phyloP scores from a whole-genome alignment of 2,888 invertebrate genomes.

The Drosophila antonietae region DNA sequence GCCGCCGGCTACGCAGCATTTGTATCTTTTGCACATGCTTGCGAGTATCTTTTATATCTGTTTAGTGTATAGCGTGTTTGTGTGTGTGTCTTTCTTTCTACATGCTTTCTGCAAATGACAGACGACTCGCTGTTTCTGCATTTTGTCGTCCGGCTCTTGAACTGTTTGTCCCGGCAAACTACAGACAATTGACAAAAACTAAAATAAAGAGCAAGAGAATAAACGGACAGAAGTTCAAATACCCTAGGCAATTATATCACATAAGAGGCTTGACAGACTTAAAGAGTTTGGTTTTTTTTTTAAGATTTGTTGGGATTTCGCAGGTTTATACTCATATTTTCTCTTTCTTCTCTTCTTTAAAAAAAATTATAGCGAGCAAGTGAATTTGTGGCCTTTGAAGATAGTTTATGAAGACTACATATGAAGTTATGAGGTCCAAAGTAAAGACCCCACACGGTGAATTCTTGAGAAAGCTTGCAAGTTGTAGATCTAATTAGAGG shows the following conservation, averaged over 20 bases:
- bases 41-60: constrained; percentile 29
- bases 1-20: constrained; percentile 32
- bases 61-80: not conserved
- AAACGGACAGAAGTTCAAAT: constrained; percentile 23
- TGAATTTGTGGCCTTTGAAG: not conserved
- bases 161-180: constrained; percentile 54
- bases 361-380: too few species aligned
- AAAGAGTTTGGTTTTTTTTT: not conserved
- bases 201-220: constrained; percentile 1
- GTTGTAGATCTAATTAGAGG: not conserved
- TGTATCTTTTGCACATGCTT: constrained; percentile 37
- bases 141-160: constrained; percentile 68
- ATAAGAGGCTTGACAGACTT: not conserved
- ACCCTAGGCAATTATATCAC: constrained; percentile 15
- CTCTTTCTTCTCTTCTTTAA: too few species aligned
- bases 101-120: constrained; percentile 44
- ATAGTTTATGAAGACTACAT: not conserved
- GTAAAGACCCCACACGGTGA: not conserved
- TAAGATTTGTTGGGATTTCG: too few species aligned
- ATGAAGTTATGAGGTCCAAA: not conserved
- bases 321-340: too few species aligned
- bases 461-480: not conserved
- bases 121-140: constrained; percentile 53
- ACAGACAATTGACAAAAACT: constrained; percentile 52
- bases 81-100: constrained; percentile 11